Base-by-base conservation (phyloP, 2,888 invertebrate genomes). In the Diploptera punctata region DNA sequence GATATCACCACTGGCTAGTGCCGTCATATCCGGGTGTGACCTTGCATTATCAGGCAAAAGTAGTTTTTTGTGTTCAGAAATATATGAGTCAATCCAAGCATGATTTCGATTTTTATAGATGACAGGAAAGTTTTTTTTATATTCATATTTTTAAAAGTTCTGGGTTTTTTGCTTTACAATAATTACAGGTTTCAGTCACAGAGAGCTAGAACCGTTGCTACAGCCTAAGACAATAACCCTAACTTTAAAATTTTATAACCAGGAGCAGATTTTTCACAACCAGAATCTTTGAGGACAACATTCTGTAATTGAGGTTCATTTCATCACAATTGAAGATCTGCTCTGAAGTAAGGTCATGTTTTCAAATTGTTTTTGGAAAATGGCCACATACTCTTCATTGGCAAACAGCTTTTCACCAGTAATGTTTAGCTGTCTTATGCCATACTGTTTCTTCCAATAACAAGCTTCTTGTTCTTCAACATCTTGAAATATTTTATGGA, bases 241-340 rank as follows among this genome's bases (percentile, higher is more conserved):
- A 3, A 33, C 21, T 18, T 62, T 38, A 38, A 1, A 33, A 16
- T 57, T 62, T 62, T 62, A 24, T 38, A 62, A 1, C 62, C 62
- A 13, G 21, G 62, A 18, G 62, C 62, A 21, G 62, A 5, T 62
- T 33, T 38, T 2, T 1, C 1, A 1, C 57, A 1, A 3, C 24
- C 2, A 57, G 24, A 10, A 10, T 57, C 10, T 24, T 19, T 7
- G 57, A 24, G 10, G 57, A 19, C 19, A 49, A 7, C 49, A 49
- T 49, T 49, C 49, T 57, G 21, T 24, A 57, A 24, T 57, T 24
- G 21, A 57, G 9, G 24, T 24, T 24, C 2, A 4, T 21, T 57
- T 57, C 24, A 57, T 57, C 57, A 24, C 57, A 57, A 24, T 57
- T 57, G n/a, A 57, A 57, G 24, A 57, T 57, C 57, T 57, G 57